Evolutionary conservation across 2,888 invertebrate genomes (phyloP), one percentile per base, ranked within the genome.

Genomic region (Archaeoteleia sp.): DNA sequence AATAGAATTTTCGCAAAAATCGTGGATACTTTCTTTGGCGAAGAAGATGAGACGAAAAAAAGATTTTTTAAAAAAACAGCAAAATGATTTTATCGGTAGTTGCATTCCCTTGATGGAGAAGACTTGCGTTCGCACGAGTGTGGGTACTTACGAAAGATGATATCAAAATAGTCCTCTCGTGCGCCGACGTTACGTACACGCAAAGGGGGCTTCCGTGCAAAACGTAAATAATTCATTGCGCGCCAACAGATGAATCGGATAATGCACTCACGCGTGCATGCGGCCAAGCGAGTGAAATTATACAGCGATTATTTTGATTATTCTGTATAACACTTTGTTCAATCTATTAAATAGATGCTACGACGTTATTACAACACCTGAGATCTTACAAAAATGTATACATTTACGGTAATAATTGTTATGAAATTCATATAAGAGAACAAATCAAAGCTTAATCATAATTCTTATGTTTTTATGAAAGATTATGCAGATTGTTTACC

Each of bases 141-240:
- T 10, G 40, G 42, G 30, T 57, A 57, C 37, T 15, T 32, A 42
- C 17, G 30, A 39, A 58, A 66, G 66, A 58, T 58, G 46, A 54
- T 58, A 66, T 66, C 53, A 42, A 66, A 58, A 66, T 53, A 58
- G 58, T 58, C 54, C 58, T 66, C 45, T 14, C 3, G 10, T 15
- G 37, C 37, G 17, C 14, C 37, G 17, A n/a, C 37, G 37, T 15
- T 37, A 30, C 15, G 37, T 57, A 20, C 65, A 66, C 66, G 66
- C 67, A 34, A 65, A 15, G 13, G 4, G 29, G 54, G 13, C 42
- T 53, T 51, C 61, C 58, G 69, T 67, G 51, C 67, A 68, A 72
- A 68, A 76, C 66, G 75, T 72, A 75, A 78, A 78, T 78, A 76
- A 75, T 80, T 80, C 77, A 77, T 76, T 74, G 68, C 72, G 69